phyloP scores from a whole-genome alignment of 2,888 invertebrate genomes.

The Rhagium mordax region DNA sequence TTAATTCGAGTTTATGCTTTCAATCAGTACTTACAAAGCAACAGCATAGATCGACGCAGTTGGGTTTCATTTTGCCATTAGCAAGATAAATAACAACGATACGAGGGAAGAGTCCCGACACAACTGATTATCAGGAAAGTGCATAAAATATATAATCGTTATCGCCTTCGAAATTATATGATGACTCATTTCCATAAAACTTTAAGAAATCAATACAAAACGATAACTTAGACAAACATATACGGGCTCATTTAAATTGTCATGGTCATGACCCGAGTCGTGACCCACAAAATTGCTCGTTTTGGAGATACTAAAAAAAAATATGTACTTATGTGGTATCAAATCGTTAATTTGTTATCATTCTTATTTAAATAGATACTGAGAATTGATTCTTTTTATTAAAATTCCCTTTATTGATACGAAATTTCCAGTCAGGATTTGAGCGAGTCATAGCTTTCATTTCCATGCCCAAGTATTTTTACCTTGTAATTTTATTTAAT shows the following conservation, averaged over 20 bases:
- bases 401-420: too few species aligned
- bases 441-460: too few species aligned
- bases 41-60: neutral
- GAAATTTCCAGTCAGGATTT: too few species aligned
- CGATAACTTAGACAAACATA: neutral
- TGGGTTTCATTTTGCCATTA: neutral
- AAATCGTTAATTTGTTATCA: too few species aligned
- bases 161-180: conserved; percentile 10
- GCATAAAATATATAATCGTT: conserved; percentile 2
- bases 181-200: conserved; percentile 16
- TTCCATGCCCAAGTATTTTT: too few species aligned
- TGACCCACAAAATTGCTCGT: too few species aligned
- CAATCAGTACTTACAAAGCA: neutral
- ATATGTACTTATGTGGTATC: too few species aligned
- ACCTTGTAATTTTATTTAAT: too few species aligned
- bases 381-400: too few species aligned
- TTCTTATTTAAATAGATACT: too few species aligned
- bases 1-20: neutral
- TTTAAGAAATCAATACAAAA: conserved; percentile 26
- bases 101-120: neutral
- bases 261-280: too few species aligned
- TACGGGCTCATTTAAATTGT: neutral
- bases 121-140: conserved; percentile 2
- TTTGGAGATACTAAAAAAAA: too few species aligned
- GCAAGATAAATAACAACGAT: neutral